phyloP scores from a whole-genome alignment of 2,797 vertebrate genomes.

The Alosa sapidissima region DNA sequence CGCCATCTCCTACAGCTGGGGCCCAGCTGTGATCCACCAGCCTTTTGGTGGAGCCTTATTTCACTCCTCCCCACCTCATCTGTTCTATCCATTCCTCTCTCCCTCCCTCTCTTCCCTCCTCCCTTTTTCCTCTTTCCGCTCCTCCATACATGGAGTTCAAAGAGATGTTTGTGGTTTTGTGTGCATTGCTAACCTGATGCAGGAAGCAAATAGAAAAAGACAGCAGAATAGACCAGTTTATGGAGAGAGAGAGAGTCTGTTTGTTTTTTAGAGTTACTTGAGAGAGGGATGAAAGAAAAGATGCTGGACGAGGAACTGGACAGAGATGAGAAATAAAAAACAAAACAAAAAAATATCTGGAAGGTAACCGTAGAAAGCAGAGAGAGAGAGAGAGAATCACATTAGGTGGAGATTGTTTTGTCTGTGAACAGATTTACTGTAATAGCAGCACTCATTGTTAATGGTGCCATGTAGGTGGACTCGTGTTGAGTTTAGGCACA shows the following conservation, averaged over 20 bases:
- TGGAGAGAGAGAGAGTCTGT: neutral
- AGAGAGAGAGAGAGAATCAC: neutral
- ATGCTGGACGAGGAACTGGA: neutral
- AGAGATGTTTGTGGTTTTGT: slow-evolving; percentile 64
- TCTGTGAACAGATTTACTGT: neutral
- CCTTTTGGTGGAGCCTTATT: slow-evolving; percentile 56
- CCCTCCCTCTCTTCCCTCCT: slow-evolving; percentile 35
- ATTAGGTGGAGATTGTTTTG: neutral
- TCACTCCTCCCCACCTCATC: slow-evolving; percentile 29
- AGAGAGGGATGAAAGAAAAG: neutral
- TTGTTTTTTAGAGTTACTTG: neutral
- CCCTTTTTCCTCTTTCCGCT: slow-evolving; percentile 35
- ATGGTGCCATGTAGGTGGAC: neutral
- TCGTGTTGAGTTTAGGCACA: neutral
- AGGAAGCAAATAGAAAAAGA: slow-evolving; percentile 3
- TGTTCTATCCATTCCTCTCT: slow-evolving; percentile 33
- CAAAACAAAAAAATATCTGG: neutral
- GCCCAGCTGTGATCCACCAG: slow-evolving; percentile 75
- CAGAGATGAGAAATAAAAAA: neutral
- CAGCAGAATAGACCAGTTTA: neutral
- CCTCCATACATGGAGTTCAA: slow-evolving; percentile 69
- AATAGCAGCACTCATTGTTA: neutral
- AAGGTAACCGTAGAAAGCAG: neutral
- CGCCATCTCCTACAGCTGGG: slow-evolving; percentile 70
- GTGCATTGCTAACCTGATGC: slow-evolving; percentile 60